Base-by-base conservation (phyloP, 2,113 vertebrate genomes). In the Caranx melampygus region DNA sequence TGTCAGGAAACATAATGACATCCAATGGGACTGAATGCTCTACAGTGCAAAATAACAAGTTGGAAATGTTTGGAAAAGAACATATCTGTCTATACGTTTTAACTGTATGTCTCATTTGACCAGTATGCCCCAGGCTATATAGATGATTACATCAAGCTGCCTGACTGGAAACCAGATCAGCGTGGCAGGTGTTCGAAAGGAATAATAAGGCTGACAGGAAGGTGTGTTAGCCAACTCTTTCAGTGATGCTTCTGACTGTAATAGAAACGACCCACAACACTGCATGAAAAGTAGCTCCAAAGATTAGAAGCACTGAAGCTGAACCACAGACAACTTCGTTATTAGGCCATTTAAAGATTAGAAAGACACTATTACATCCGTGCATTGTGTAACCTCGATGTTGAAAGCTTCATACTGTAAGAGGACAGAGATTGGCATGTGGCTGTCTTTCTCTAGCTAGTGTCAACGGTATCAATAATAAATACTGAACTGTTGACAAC, bases 151-250 rank as follows among this genome's bases (percentile, higher is more conserved):
- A 52, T 34, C 37, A 60, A 60, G 10, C 4, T 54, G 45, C 3
- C 6, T 59, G 9, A n/a, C 5, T 31, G 13, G 5, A 73, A 57
- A 74, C 31, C 9, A 21, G 26, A 57, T 35, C 33, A 34, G 9
- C 21, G 31, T 14, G 57, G 45, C 79, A 79, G 75, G 75, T 79
- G 80, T 71, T 67, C 5, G 4, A 16, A 14, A 18, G 33, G 2
- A 54, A 59, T n/a, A 54, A 59, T n/a, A 31, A 72, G 16, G 14
- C 33, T 31, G n/a, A 6, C n/a, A 47, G 13, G 34, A 47, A 49
- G 20, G 4, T 5, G 57, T 26, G 51, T n/a, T 42, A 7, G 4
- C 8, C 2, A 62, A 40, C 8, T 7, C 18, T n/a, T 63, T 35
- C 2, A 5, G 6, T 13, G 2, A 0, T 6, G 9, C 15, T 13